Base-by-base conservation (phyloP, 2,113 vertebrate species). In the Ramphastos sulfuratus region DNA sequence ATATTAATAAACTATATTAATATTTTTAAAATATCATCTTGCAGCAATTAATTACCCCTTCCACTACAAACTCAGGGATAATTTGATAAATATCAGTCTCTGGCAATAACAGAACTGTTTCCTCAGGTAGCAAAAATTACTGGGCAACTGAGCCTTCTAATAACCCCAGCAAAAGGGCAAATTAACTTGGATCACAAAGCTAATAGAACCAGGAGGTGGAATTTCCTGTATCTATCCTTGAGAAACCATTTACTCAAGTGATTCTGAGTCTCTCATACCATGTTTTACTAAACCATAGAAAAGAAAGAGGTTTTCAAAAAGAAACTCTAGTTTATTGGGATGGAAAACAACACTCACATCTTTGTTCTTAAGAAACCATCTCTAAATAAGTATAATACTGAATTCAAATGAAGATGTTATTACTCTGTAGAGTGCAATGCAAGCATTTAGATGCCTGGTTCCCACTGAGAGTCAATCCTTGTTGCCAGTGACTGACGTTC, bases 241-340 rank as follows among this genome's bases (percentile, higher is more conserved):
- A 72, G 5, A 5, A 76, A 33, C 2, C 7, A 8, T 30, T 7
- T 4, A 55, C 3, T 0, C 9, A 39, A 58, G n/a, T 76, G 9
- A 1, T 76, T 77, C 61, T 54, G 8, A 61, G 8, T 28, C 2
- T 31, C 18, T 82, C 15, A 23, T 39, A 6, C 7, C 50, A 9
- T 35, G 1, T 56, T 87, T 80, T 54, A 20, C 2, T 9, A 39
- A 4, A 60, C 4, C 6, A 15, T 23, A 19, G 20, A 19, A 70
- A 54, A 63, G 3, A 67, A 3, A 7, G 28, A 37, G 3, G 3
- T 44, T n/a, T 59, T 72, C 12, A 59, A 6, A 24, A 4, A 33
- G 14, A 48, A 46, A 8, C 5, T 69, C 33, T 3, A 4, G 3
- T 48, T 79, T 76, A 15, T 12, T 8, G 15, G 4, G 12, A 61